Percentiles rank a stretch among this genome's conserved stretches.
phyloP scores from a whole-genome alignment of 2,888 invertebrate species.

The Drosophila pseudotakahashii region DNA sequence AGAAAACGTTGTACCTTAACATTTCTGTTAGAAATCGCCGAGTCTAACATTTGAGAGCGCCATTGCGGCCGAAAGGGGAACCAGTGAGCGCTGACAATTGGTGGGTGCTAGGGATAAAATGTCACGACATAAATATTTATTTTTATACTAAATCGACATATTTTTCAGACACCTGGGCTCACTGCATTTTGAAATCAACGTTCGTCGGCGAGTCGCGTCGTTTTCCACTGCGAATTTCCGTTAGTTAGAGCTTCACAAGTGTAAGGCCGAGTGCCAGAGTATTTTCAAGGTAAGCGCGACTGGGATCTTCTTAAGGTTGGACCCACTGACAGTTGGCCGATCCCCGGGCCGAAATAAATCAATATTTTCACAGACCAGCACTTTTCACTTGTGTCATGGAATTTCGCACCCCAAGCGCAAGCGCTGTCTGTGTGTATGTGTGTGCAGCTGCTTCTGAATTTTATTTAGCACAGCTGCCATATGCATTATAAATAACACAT shows the following conservation, averaged over 20 bases:
- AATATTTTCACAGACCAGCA: constrained; percentile 42
- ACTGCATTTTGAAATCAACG: constrained; percentile 63
- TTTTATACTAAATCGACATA: no score
- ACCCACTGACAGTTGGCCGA: background rate
- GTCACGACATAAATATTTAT: no score
- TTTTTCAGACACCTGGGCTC: no score
- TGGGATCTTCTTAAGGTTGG: no score
- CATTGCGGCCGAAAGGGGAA: no score
- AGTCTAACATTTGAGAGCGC: no score
- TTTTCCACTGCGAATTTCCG: constrained; percentile 9
- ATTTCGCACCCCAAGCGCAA: constrained; percentile 53
- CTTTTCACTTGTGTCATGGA: constrained; percentile 56
- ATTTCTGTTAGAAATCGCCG: no score
- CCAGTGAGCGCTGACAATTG: no score
- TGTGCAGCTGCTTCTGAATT: constrained; percentile 62
- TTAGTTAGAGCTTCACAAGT: constrained; percentile 3
- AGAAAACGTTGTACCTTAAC: no score
- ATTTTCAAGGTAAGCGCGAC: constrained; percentile 30
- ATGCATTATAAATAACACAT: constrained; percentile 67
- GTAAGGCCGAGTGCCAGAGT: background rate
- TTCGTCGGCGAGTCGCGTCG: constrained; percentile 54
- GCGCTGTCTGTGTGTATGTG: constrained; percentile 34
- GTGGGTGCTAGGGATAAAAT: no score
- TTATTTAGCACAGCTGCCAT: constrained; percentile 66
- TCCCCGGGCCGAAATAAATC: constrained; percentile 37